Evolutionary conservation across 2,888 invertebrate species (phyloP), one percentile per base, ranked within the genome.

Genomic region (Thera obeliscata): DNA sequence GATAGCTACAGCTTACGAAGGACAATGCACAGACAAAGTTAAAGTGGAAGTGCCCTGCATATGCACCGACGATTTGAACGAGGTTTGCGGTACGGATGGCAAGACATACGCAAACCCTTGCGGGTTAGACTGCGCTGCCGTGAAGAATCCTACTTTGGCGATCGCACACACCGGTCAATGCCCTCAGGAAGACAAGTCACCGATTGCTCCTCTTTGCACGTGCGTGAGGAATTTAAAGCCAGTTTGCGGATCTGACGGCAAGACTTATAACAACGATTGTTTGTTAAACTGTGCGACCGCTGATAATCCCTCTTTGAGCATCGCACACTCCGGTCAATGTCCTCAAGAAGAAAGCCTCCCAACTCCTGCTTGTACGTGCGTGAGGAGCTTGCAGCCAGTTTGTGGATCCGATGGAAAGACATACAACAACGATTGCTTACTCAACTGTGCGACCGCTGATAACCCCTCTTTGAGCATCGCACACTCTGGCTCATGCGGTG

Each of bases 141-240:
- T 55, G 2, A 55, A 55, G 4, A 46, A 61, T 22, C 11, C 3
- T 12, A 48, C 55, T 12, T 48, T 61, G 48, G 11, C 48, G 0
- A 61, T 56, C 48, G 33, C 55, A 33, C 61, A 61, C 11, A 2
- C 38, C 12, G 62, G 62, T 11, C 56, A 7, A 56, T 63, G 62
- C 2, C 38, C 48, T 49, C 46, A 55, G n/a, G 55, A 43, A 7
- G 52, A 2, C 3, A 22, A 3, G 6, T 33, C 12, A 0, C 12
- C 56, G 7, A 38, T 5, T n/a, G 8, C 41, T 8, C 63, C 67
- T 12, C 57, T 69, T 36, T 75, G 75, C 67, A 59, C 50, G 1
- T 75, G 71, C 64, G 54, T 68, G n/a, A 66, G 66, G 12, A 70
- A 74, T 2, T 33, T 75, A 2, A 49, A 61, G 3, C 75, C 75